Conservation (phyloP, 2,797 vertebrate genomes). For the Sebastes aleutianus region DNA sequence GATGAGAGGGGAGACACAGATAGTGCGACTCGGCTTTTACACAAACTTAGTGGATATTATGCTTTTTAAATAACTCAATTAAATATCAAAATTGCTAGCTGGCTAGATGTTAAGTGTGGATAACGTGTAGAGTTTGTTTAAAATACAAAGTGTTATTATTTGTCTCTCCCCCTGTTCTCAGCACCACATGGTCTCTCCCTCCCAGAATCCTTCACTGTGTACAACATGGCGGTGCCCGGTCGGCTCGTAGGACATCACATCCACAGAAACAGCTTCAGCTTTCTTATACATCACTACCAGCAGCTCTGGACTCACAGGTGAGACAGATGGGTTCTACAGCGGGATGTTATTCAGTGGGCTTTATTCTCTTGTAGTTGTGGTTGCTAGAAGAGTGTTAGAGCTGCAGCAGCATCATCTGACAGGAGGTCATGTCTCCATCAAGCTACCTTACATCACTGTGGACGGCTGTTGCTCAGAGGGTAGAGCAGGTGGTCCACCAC, state of each 20-base stretch:
- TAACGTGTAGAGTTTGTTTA: fast-evolving
- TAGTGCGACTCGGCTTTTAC: fast-evolving
- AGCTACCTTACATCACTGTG: not conserved
- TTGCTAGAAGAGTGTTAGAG: not conserved
- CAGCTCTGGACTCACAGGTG: conserved; percentile 66
- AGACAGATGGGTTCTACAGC: not conserved
- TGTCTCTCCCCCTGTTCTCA: fast-evolving
- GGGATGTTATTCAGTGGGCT: fast-evolving
- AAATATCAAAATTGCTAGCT: fast-evolving
- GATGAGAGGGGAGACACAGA: not conserved
- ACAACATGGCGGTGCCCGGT: conserved; percentile 80
- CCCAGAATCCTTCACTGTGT: conserved; percentile 54
- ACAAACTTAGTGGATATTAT: fast-evolving
- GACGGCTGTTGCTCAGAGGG: no score
- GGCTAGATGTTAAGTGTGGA: fast-evolving
- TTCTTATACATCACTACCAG: conserved; percentile 52
- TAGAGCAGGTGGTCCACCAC: no score
- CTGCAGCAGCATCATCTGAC: conserved; percentile 17
- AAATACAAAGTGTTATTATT: not conserved
- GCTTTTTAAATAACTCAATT: not conserved
- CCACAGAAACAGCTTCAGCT: conserved; percentile 40
- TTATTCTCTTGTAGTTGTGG: fast-evolving
- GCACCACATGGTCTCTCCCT: conserved; percentile 46
- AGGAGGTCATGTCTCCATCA: conserved; percentile 50
- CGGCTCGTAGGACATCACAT: conserved; percentile 61